Percentiles rank a stretch among this genome's conserved stretches.
phyloP scores from a whole-genome alignment of 2,113 vertebrate species.

The Coturnix japonica region DNA sequence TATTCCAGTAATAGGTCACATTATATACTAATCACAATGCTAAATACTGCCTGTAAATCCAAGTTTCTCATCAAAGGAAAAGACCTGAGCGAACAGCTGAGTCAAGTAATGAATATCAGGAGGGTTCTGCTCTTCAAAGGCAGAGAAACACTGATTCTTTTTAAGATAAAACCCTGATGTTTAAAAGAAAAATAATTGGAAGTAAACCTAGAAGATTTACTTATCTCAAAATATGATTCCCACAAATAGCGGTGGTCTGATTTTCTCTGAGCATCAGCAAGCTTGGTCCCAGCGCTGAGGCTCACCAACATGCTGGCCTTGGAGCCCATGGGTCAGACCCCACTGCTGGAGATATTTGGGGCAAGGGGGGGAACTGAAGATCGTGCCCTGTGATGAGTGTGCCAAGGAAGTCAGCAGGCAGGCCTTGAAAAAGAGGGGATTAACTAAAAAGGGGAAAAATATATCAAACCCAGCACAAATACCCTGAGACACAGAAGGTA shows the following conservation, averaged over 20 bases:
- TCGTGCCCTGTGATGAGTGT: rapidly evolving
- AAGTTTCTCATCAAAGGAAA: conserved; percentile 39
- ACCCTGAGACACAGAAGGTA: background rate
- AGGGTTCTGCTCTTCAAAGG: conserved; percentile 61
- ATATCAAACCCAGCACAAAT: background rate
- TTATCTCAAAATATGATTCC: conserved; percentile 1
- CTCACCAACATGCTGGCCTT: background rate
- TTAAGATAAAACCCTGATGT: conserved; percentile 28
- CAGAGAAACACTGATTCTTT: conserved; percentile 24
- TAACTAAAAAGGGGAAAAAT: rapidly evolving
- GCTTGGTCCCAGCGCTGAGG: background rate
- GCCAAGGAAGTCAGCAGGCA: background rate
- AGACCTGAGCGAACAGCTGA: conserved; percentile 37
- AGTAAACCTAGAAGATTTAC: background rate
- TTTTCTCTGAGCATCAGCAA: background rate
- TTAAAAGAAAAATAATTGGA: background rate
- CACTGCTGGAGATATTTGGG: rapidly evolving
- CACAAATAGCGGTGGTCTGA: background rate
- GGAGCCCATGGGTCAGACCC: background rate
- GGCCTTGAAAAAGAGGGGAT: background rate
- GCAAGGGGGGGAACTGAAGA: background rate
- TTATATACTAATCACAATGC: conserved; percentile 13
- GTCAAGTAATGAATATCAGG: conserved; percentile 66
- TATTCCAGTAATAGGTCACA: background rate
- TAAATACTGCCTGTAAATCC: conserved; percentile 1